Evolutionary conservation across 2,797 vertebrate species (phyloP).

Genomic region (Sternotherus odoratus): DNA sequence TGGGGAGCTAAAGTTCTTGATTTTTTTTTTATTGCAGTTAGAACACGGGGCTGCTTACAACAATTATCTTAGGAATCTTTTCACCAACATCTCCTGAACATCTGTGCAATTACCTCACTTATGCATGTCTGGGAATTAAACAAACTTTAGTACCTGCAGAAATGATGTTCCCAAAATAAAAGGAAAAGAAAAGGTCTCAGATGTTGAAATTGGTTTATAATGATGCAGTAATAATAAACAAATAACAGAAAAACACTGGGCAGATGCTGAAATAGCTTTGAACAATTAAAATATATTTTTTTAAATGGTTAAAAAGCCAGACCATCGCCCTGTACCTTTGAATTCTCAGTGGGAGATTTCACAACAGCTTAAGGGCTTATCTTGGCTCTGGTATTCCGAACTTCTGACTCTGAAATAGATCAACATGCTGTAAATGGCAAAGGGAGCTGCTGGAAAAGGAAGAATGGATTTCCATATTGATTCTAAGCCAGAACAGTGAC

Average conservation of each 20-base stretch:
- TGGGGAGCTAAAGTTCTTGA: background rate
- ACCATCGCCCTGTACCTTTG: background rate
- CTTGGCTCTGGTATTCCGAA: background rate
- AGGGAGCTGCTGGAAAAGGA: background rate
- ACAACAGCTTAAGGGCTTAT: background rate
- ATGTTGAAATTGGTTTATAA: background rate
- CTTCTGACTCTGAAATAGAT: background rate
- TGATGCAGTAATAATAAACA: background rate
- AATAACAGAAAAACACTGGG: background rate
- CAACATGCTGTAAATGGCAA: background rate
- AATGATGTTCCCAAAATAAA: background rate
- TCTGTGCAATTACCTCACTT: background rate
- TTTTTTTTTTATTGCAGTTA: background rate
- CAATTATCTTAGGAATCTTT: background rate
- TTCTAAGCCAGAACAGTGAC: background rate
- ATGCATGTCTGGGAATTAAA: background rate
- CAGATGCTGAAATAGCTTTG: background rate
- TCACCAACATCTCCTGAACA: background rate
- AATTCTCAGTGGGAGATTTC: background rate
- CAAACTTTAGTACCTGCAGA: background rate
- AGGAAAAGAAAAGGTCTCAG: background rate
- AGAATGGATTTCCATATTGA: background rate
- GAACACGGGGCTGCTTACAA: background rate
- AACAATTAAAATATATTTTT: background rate
- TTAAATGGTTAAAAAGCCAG: background rate